phyloP scores from a whole-genome alignment of 2,113 vertebrate genomes.

The Leiothrix lutea region DNA sequence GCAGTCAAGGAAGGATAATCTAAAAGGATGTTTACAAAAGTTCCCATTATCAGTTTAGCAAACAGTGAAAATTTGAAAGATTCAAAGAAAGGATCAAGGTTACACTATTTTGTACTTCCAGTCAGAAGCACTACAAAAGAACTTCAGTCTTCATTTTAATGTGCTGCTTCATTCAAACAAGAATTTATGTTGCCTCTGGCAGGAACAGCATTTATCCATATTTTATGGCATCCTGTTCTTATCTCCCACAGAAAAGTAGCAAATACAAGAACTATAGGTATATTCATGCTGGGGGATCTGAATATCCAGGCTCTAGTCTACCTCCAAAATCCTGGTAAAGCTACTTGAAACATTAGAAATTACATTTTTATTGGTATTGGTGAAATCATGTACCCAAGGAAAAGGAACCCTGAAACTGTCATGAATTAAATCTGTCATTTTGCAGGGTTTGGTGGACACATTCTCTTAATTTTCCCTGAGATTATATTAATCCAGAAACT shows the following conservation, averaged over 20 bases:
- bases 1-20: not conserved
- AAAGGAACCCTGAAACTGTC: not conserved
- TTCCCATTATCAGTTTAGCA: not conserved
- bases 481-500: not conserved
- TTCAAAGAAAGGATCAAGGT: not conserved
- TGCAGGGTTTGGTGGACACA: not conserved
- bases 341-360: not conserved
- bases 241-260: not conserved
- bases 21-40: not conserved
- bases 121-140: not conserved
- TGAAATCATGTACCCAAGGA: not conserved
- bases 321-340: not conserved
- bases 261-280: not conserved
- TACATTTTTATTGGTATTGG: not conserved
- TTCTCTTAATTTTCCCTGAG: not conserved
- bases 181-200: not conserved
- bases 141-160: not conserved
- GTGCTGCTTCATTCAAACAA: not conserved
- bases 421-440: not conserved
- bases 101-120: not conserved
- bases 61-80: not conserved
- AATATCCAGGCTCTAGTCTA: not conserved
- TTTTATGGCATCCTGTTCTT: not conserved
- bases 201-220: not conserved
- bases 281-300: not conserved